A percentile compares a stretch with the other conserved stretches of the same genome.
Evolutionary conservation across 2,797 vertebrate species (phyloP).

Genomic region (Gallinago solitaria): DNA sequence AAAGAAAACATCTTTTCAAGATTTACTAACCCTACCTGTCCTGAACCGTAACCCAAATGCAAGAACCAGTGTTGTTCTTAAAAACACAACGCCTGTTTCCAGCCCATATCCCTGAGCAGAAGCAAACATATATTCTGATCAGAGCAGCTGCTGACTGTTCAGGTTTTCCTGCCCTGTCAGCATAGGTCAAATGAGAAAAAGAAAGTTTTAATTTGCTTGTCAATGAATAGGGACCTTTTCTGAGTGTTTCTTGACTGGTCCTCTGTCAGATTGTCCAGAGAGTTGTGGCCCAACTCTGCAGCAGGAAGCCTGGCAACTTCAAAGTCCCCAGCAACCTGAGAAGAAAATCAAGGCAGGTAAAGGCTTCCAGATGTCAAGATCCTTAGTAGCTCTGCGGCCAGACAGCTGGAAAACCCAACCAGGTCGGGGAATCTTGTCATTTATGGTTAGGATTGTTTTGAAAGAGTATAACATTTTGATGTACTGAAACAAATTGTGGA

Average conservation of each 20-base stretch:
- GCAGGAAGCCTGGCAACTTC: constrained; percentile 10
- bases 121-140: not conserved
- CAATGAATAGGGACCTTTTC: not conserved
- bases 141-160: not conserved
- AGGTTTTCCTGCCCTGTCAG: not conserved
- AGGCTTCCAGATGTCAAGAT: constrained; percentile 41
- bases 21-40: not conserved
- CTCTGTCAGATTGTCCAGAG: not conserved
- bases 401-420: not conserved
- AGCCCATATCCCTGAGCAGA: not conserved
- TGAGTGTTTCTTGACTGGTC: not conserved
- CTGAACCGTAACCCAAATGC: not conserved
- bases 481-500: not conserved
- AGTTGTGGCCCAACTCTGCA: not conserved
- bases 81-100: not conserved
- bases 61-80: not conserved
- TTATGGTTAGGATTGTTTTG: not conserved
- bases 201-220: not conserved
- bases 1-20: not conserved
- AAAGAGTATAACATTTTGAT: not conserved
- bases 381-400: not conserved
- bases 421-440: not conserved
- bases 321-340: not conserved
- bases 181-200: not conserved
- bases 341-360: constrained; percentile 44